Evolutionary conservation across 2,888 invertebrate species (phyloP), one percentile per base, ranked within the genome.

Genomic region (Tipula unca): DNA sequence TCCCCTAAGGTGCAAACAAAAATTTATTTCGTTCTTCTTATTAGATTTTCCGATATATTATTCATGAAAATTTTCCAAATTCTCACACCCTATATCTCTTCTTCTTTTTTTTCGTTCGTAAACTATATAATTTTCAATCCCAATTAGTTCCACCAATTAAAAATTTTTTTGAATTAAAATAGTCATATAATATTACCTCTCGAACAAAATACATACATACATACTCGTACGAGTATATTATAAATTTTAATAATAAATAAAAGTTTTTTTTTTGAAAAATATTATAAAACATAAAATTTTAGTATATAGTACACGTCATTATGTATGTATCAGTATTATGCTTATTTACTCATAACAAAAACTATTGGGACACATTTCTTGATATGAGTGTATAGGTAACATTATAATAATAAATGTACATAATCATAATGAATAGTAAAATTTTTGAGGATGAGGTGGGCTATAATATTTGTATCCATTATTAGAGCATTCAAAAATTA

Each of bases 121-220:
- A 69, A 69, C 69, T 69, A 69, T 69, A 69, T 69, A 69, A 69
- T 69, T 69, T 69, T 69, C 69, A 69, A 69, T 69, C 69, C 69
- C 25, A 69, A 69, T 69, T 69, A 69, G 69, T 69, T 69, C 69
- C 69, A 69, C 69, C 69, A 69, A 69, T 69, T 69, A 69, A 69
- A 69, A 69, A 69, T 25, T 10, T 0, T 69, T n/a, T 69, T 25
- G 69, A 25, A 69, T 69, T 25, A 25, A 69, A 69, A 69, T 69
- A 25, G 25, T 69, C 14, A 69, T 69, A 69, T 25, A 48, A 17
- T 48, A 48, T 17, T 48, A 3, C 3, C 25, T 69, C 25, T 69
- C 25, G n/a, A n/a, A n/a, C n/a, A n/a, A n/a, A n/a, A n/a, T n/a
- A n/a, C n/a, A n/a, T n/a, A n/a, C n/a, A n/a, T 69, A 25, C 25